These are phyloP conservation scores for Calliopum simillimum DNA, from an alignment of 2,888 invertebrate species.

Conservation along the genomic window DNA sequence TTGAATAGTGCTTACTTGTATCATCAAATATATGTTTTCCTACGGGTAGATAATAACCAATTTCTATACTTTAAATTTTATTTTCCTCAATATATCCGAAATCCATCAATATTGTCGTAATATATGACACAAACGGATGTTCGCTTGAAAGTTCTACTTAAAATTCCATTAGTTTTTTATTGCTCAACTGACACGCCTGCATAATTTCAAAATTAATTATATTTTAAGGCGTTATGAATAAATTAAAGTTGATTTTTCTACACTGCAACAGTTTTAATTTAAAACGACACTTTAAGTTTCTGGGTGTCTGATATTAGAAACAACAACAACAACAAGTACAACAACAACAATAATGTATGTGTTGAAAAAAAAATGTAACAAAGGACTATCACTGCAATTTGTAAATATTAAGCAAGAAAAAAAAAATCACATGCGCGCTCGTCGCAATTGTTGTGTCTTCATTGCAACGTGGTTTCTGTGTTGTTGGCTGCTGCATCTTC, in stretches of 20 bases:
- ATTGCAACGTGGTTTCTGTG: not conserved
- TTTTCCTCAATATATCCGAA: too few relatives aligned
- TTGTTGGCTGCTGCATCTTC: not conserved
- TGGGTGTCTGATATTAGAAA: not conserved
- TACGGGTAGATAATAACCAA: too few relatives aligned
- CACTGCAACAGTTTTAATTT: not conserved
- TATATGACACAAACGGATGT: not conserved
- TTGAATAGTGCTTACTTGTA: too few relatives aligned
- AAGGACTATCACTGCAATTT: not conserved
- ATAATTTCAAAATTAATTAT: not conserved
- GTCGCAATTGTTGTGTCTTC: constrained; percentile 7
- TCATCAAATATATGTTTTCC: too few relatives aligned
- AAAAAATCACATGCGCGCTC: not conserved
- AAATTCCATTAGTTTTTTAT: too few relatives aligned
- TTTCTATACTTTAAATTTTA: too few relatives aligned
- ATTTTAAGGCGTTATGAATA: not conserved
- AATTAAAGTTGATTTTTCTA: not conserved
- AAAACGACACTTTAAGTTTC: constrained; percentile 8
- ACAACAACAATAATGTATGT: not conserved
- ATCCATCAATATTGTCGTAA: not conserved
- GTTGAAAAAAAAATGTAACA: not conserved
- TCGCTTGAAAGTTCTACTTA: not conserved
- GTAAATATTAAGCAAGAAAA: not conserved
- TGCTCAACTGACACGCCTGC: too few relatives aligned
- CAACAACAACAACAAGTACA: not conserved